Conservation (phyloP, 2,888 invertebrate species). For the Schizotus pectinicornis region DNA sequence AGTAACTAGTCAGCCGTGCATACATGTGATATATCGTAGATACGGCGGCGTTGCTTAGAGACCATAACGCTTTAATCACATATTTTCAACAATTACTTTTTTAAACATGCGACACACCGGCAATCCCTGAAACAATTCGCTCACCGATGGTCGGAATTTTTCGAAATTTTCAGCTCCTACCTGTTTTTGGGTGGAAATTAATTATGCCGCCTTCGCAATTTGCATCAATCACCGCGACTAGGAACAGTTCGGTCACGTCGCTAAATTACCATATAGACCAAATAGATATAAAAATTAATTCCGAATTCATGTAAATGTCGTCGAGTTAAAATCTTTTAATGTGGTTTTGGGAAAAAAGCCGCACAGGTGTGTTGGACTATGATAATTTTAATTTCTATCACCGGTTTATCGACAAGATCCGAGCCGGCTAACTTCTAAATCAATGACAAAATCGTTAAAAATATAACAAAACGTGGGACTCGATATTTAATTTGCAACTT, state of each 20-base stretch:
- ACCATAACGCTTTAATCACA: constrained; percentile 28
- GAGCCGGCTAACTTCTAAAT: not conserved
- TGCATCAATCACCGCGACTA: too few relatives aligned
- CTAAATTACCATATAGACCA: constrained; percentile 12
- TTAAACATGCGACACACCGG: constrained; percentile 16
- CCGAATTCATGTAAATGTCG: constrained; percentile 22
- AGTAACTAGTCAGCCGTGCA: constrained; percentile 29
- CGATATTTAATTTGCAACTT: not conserved
- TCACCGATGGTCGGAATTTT: not conserved
- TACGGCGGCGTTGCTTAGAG: constrained; percentile 26
- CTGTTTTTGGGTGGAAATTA: too few relatives aligned
- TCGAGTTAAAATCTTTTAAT: constrained; percentile 21
- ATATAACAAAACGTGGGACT: not conserved
- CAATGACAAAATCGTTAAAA: constrained; percentile 21
- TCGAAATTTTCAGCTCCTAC: too few relatives aligned
- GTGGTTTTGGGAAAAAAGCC: constrained; percentile 13
- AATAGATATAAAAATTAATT: constrained; percentile 22
- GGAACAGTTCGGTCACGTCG: too few relatives aligned
- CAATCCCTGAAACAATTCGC: constrained; percentile 16
- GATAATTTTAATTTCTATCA: constrained; percentile 15
- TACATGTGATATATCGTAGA: constrained; percentile 28
- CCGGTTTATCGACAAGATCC: constrained; percentile 14
- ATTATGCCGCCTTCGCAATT: too few relatives aligned
- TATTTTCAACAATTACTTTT: constrained; percentile 24
- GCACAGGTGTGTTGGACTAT: constrained; percentile 24